phyloP scores from a whole-genome alignment of 2,113 vertebrate genomes.

The Cinclus mexicanus region DNA sequence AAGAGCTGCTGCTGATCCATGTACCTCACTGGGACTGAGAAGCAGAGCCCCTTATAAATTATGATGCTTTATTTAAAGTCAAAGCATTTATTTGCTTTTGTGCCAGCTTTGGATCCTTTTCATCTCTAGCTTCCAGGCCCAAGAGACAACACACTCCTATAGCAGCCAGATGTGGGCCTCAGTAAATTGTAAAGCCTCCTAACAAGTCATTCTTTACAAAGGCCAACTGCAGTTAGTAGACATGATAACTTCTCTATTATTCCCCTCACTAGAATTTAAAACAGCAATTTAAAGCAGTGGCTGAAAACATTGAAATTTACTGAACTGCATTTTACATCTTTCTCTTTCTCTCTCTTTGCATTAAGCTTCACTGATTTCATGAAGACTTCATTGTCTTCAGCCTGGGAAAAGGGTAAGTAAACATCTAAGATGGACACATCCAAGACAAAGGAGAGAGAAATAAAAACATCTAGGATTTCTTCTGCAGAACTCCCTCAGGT shows the following conservation, averaged over 20 bases:
- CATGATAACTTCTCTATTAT: constrained; percentile 72
- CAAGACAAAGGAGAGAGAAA: background rate
- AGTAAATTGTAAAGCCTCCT: constrained; percentile 77
- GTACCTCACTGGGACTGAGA: constrained; percentile 59
- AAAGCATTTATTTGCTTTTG: constrained; percentile 80
- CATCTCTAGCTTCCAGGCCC: constrained; percentile 76
- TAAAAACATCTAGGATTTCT: background rate
- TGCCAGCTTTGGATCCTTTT: constrained; percentile 80
- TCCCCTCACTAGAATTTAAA: constrained; percentile 73
- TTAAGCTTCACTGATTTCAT: constrained; percentile 12
- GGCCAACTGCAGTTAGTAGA: constrained; percentile 70
- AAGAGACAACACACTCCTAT: constrained; percentile 76
- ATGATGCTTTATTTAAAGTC: constrained; percentile 80
- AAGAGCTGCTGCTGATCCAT: constrained; percentile 67
- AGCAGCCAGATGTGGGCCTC: constrained; percentile 79
- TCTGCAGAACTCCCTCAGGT: background rate
- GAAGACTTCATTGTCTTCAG: constrained; percentile 31
- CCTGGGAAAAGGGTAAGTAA: background rate
- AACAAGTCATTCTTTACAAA: constrained; percentile 77
- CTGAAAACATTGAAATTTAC: constrained; percentile 44
- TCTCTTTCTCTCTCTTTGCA: background rate
- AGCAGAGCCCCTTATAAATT: constrained; percentile 73
- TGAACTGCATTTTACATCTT: background rate
- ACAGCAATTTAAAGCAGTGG: constrained; percentile 61
- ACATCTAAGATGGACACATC: background rate